These are phyloP conservation scores for Triplophysa rosa DNA, from an alignment of 2,113 vertebrate species.

Conservation along the genomic window DNA sequence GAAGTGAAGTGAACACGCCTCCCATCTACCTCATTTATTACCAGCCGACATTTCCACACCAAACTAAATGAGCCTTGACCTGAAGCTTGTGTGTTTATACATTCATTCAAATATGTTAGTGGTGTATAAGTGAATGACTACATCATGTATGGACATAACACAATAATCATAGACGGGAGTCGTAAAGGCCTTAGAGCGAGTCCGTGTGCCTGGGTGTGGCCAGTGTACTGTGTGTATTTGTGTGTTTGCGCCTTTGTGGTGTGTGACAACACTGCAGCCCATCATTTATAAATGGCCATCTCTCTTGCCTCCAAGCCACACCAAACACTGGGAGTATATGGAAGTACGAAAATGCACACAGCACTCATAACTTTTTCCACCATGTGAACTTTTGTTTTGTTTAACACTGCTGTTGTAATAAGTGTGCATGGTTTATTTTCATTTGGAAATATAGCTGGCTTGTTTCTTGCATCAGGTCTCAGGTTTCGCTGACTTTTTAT, in stretches of 20 bases:
- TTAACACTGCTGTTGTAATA: constrained; percentile 64
- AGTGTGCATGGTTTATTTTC: constrained; percentile 54
- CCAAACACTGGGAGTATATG: constrained; percentile 36
- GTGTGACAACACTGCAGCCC: constrained; percentile 18
- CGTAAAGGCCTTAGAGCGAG: background rate
- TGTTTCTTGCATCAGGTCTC: constrained; percentile 42
- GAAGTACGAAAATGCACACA: constrained; percentile 57
- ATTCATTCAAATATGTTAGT: constrained; percentile 6
- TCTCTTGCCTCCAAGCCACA: constrained; percentile 45
- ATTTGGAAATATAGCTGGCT: constrained; percentile 69
- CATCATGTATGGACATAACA: constrained; percentile 1
- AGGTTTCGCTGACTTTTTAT: constrained; percentile 53
- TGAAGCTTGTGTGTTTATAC: constrained; percentile 56
- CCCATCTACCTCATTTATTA: constrained; percentile 63
- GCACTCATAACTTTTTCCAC: constrained; percentile 70
- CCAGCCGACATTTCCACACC: constrained; percentile 64
- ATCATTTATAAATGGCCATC: constrained; percentile 25
- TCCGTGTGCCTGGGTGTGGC: background rate
- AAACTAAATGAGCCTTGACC: constrained; percentile 70
- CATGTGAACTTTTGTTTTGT: constrained; percentile 68
- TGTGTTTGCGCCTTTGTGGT: constrained; percentile 13
- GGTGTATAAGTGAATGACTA: background rate
- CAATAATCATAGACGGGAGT: background rate
- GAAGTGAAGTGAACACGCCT: constrained; percentile 47
- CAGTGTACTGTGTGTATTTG: constrained; percentile 14